Evolutionary conservation across 2,888 invertebrate genomes (phyloP), one percentile per base, ranked within the genome.

Genomic region (Microchrysa polita): DNA sequence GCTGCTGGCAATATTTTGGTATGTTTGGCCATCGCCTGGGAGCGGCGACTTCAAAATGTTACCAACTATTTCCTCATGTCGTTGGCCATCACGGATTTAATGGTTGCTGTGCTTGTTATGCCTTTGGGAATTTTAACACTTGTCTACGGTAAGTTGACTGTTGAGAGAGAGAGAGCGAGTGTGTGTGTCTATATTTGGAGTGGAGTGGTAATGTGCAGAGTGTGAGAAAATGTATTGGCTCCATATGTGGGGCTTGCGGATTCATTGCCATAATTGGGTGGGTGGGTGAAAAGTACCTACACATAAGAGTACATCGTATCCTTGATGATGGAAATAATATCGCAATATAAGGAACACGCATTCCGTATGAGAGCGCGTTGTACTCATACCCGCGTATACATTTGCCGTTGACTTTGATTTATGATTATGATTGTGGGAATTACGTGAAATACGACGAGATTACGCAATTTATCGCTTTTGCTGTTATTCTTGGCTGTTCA

Each of bases 21-120:
- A 63, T 97, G 97, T 81, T 85, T 97, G 79, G 97, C 98, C 23
- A 96, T 98, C 80, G 91, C 92, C 77, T 91, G 94, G 90, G 97
- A 98, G 83, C 89, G 94, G 73, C 88, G 96, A 16, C 87, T 98
- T 75, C 97, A 98, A 86, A 98, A 96, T 87, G 96, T 97, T 75
- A 98, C 97, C 80, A 98, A 98, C 86, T 97, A 97, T 85, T 98
- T 98, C 83, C 88, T 98, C 81, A 93, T 97, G 91, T 97, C 97
- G 5, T 85, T 98, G 82, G 97, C 97, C 72, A 93, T 97, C 78
- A 97, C 97, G 14, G 98, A 98, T 86, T 88, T 97, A 65, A 91
- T 98, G 87, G 97, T 98, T 1, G 96, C 96, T 57, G 89, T 96
- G 23, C 87, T 97, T 78, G 98, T 98, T 77, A 98, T 98, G 98